phyloP scores from a whole-genome alignment of 1,140 invertebrate species.

The Ostrea edulis region DNA sequence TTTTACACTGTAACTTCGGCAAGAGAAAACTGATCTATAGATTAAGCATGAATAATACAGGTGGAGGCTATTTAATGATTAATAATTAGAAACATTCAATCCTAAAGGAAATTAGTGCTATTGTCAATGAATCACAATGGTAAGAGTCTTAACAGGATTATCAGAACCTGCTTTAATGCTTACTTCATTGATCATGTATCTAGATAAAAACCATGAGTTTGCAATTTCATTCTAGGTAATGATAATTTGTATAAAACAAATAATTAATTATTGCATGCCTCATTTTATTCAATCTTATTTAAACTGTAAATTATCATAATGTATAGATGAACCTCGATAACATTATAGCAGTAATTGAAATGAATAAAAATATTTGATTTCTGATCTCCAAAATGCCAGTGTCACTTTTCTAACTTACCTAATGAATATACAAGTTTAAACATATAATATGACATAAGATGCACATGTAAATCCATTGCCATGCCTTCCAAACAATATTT shows the following conservation, averaged over 20 bases:
- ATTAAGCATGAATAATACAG: background rate
- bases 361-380: too few relatives aligned
- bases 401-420: background rate
- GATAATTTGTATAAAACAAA: background rate
- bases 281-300: background rate
- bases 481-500: background rate
- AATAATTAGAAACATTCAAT: background rate
- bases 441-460: background rate
- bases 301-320: background rate
- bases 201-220: background rate
- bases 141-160: slow-evolving; percentile 1
- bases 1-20: background rate
- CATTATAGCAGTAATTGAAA: too few relatives aligned
- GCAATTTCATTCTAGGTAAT: background rate
- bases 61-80: background rate
- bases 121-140: slow-evolving; percentile 1
- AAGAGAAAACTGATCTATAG: background rate
- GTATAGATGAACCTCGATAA: background rate
- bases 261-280: too few relatives aligned
- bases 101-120: background rate
- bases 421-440: too few relatives aligned
- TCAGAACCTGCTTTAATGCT: background rate
- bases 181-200: background rate
- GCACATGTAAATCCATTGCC: background rate
- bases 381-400: too few relatives aligned